Base-by-base conservation (phyloP, 2,797 vertebrate species). In the Euphonia xanthogaster region DNA sequence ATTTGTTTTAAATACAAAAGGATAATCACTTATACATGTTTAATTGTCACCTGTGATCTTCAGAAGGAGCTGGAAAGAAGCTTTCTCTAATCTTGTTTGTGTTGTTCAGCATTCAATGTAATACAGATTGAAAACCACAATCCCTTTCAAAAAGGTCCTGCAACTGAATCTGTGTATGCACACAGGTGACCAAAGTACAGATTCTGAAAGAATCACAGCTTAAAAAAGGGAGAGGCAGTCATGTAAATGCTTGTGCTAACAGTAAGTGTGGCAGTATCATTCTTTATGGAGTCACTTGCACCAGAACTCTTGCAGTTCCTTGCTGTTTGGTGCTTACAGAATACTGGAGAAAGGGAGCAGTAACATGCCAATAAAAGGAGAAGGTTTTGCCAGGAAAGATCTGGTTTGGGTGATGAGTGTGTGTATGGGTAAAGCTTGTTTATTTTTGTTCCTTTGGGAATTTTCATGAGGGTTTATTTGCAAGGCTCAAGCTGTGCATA, bases 21-120 rank as follows among this genome's bases (percentile, higher is more conserved):
- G 39, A 68, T 94, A 86, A 78, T 90, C 24, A 30, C 42, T 57
- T 67, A 9, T 8, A 33, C 20, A 3, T 35, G 44, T 75, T 90
- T 70, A 63, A 53, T 87, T 90, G 68, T 81, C 68, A 72, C 45
- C 55, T 55, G 37, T 84, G 88, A 84, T 54, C 73, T 89, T 81
- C 47, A 48, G 66, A 91, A 81, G 45, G 31, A 83, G 25, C 33
- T 73, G 71, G 51, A 90, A 95, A 95, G 93, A 51, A 81, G 70
- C 73, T 95, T 96, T 86, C 62, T 78, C 20, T 88, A 93, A 93
- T 96, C 79, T 68, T 94, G 68, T 91, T 86, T 90, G 54, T 33
- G 76, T 45, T 76, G 51, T 68, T 88, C 53, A 47, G 16, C 20
- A 10, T 51, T 81, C 51, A 47, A 1, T 45, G 62, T 31, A 65